phyloP scores from a whole-genome alignment of 2,888 invertebrate species.

The Ichneumoninae sp. region DNA sequence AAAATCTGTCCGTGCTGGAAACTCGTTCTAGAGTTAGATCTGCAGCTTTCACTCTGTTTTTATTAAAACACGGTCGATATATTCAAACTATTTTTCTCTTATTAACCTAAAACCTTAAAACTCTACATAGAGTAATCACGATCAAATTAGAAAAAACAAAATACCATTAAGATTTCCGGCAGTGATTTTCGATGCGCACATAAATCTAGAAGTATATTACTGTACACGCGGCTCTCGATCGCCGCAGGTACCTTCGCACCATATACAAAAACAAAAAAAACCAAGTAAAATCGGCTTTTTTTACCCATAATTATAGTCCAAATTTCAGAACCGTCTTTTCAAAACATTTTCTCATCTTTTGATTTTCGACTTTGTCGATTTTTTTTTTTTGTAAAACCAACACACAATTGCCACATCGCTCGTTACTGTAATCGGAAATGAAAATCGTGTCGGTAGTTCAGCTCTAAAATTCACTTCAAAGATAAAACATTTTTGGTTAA shows the following conservation, averaged over 20 bases:
- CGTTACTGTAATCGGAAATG: background rate
- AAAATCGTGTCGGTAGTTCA: background rate
- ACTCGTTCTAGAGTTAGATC: background rate
- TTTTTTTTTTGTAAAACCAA: background rate
- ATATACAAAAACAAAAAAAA: constrained; percentile 35
- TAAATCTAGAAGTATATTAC: constrained; percentile 44
- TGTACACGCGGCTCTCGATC: constrained; percentile 58
- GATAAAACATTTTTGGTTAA: background rate
- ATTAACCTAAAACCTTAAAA: constrained; percentile 35
- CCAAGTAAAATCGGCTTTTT: background rate
- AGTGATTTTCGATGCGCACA: constrained; percentile 16
- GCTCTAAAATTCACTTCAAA: background rate
- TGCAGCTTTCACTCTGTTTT: background rate
- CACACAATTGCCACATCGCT: background rate
- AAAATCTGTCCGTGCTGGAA: background rate
- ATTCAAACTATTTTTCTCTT: constrained; percentile 25
- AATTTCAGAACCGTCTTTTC: constrained; percentile 5
- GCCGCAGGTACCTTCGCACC: constrained; percentile 35
- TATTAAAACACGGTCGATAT: constrained; percentile 19
- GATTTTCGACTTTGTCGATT: background rate
- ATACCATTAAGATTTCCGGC: constrained; percentile 21
- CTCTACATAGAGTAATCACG: constrained; percentile 15
- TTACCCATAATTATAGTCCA: background rate
- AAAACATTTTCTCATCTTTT: background rate
- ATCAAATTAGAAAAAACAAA: constrained; percentile 6